phyloP scores from a whole-genome alignment of 1,140 invertebrate species.

The Panonychus citri region DNA sequence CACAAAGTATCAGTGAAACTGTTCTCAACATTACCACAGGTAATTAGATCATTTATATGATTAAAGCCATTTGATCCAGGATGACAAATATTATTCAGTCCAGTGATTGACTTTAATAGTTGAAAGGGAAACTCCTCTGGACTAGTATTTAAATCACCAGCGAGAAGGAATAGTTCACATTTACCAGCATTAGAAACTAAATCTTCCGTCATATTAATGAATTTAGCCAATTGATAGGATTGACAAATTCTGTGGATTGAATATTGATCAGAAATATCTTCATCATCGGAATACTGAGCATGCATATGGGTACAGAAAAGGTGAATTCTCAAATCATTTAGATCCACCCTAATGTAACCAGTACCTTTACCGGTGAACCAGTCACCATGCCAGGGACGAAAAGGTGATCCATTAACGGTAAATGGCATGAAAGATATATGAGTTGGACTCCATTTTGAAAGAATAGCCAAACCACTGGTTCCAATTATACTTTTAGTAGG shows the following conservation, averaged over 20 bases:
- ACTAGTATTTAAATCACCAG: slow-evolving; percentile 11
- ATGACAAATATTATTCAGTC: slow-evolving; percentile 4
- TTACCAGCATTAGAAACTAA: neutral
- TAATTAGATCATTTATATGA: slow-evolving; percentile 1
- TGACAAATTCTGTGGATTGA: slow-evolving; percentile 13
- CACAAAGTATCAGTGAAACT: neutral
- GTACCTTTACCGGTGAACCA: slow-evolving; percentile 13
- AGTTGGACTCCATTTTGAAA: slow-evolving; percentile 8
- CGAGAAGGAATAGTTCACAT: slow-evolving; percentile 9
- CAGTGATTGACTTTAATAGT: slow-evolving; percentile 8
- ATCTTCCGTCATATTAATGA: slow-evolving; percentile 9
- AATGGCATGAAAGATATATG: slow-evolving; percentile 10
- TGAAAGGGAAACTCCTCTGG: slow-evolving; percentile 10
- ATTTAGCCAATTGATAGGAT: slow-evolving; percentile 11
- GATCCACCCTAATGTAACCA: slow-evolving; percentile 7
- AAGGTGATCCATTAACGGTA: slow-evolving; percentile 11
- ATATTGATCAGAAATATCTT: slow-evolving; percentile 9
- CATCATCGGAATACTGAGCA: slow-evolving; percentile 11
- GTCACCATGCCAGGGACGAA: slow-evolving; percentile 10
- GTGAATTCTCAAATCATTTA: slow-evolving; percentile 6
- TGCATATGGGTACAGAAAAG: slow-evolving; percentile 12
- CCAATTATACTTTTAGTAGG: slow-evolving; percentile 9
- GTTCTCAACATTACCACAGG: slow-evolving; percentile 9
- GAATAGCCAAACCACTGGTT: slow-evolving; percentile 10
- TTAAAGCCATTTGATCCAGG: neutral